Conservation (phyloP, 2,113 vertebrate genomes). For the Blennius ocellaris region DNA sequence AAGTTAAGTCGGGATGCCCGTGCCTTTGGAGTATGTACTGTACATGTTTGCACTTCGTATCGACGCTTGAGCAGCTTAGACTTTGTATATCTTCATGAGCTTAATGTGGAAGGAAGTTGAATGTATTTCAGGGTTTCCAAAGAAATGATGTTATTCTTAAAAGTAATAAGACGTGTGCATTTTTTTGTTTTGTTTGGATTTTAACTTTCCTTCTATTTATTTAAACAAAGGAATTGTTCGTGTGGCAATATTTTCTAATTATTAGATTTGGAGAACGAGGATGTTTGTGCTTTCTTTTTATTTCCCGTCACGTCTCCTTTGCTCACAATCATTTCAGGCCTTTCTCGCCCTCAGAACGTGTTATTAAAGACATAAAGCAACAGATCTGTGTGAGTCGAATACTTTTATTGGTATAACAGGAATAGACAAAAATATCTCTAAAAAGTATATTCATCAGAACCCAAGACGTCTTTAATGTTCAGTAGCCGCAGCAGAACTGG, state of each 20-base stretch:
- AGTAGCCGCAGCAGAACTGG: slow-evolving; percentile 39
- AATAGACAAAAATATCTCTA: slow-evolving; percentile 70
- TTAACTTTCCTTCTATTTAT: slow-evolving; percentile 22
- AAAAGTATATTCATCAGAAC: slow-evolving; percentile 49
- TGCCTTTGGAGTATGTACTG: slow-evolving; percentile 52
- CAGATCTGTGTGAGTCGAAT: slow-evolving; percentile 28
- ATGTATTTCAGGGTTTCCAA: slow-evolving; percentile 41
- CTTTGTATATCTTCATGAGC: slow-evolving; percentile 25
- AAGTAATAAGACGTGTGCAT: no score
- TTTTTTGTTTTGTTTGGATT: no score
- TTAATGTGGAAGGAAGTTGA: slow-evolving; percentile 25
- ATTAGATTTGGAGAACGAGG: not conserved
- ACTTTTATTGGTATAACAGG: slow-evolving; percentile 67
- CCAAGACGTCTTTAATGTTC: slow-evolving; percentile 37
- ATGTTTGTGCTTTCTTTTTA: not conserved
- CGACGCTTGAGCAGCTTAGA: slow-evolving; percentile 24
- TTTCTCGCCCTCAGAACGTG: not conserved
- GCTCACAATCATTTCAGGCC: slow-evolving; percentile 14
- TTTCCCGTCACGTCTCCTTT: slow-evolving; percentile 1
- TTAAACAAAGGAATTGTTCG: slow-evolving; percentile 2
- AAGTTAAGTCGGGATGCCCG: slow-evolving; percentile 38
- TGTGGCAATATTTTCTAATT: slow-evolving; percentile 14
- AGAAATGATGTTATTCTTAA: slow-evolving; percentile 16
- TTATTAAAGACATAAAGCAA: slow-evolving; percentile 11
- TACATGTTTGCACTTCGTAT: slow-evolving; percentile 45